phyloP scores from a whole-genome alignment of 2,888 invertebrate genomes.

The Merodon equestris region DNA sequence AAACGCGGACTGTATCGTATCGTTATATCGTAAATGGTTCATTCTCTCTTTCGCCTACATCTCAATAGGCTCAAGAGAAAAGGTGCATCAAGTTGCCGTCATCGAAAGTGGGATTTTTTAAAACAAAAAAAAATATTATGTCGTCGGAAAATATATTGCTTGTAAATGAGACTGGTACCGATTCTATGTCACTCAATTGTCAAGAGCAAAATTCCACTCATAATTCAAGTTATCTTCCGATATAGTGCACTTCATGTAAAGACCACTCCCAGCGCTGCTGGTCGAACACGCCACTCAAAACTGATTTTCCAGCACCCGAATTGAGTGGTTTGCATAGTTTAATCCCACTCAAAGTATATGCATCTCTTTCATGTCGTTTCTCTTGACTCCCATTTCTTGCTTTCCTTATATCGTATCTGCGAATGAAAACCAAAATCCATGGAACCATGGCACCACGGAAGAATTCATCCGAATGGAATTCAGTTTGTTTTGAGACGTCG shows the following conservation, averaged over 20 bases:
- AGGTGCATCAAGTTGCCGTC: conserved; percentile 45
- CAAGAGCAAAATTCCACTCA: too few relatives aligned
- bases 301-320: conserved; percentile 8
- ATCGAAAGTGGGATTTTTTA: neutral
- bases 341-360: conserved; percentile 8
- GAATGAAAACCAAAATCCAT: conserved; percentile 28
- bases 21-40: conserved; percentile 54
- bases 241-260: neutral
- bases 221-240: too few relatives aligned
- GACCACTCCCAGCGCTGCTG: conserved; percentile 40
- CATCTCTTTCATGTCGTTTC: conserved; percentile 25
- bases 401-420: conserved; percentile 12
- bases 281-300: conserved; percentile 38
- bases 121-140: too few relatives aligned
- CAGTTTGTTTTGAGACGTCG: conserved; percentile 64
- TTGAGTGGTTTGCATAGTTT: conserved; percentile 11
- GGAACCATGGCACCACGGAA: conserved; percentile 34
- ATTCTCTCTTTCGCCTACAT: conserved; percentile 17
- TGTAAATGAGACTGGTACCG: too few relatives aligned
- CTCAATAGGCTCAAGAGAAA: neutral
- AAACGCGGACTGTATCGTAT: neutral
- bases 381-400: neutral
- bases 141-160: too few relatives aligned
- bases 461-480: conserved; percentile 55
- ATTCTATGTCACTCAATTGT: too few relatives aligned